Evolutionary conservation across 2,888 invertebrate genomes (phyloP).

Genomic region (Drosophila neoperkinsi): DNA sequence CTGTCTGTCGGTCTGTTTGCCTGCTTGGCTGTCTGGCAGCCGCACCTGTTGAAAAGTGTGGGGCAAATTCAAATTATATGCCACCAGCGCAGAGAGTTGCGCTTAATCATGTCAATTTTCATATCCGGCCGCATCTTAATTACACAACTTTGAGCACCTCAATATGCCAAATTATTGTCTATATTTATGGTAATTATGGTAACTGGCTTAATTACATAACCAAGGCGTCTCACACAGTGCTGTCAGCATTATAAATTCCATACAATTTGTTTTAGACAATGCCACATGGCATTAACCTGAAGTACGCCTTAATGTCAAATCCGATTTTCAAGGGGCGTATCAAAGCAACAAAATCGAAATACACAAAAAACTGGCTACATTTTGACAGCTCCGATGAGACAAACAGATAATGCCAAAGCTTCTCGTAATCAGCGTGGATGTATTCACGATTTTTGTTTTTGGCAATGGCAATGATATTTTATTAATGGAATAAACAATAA

Average conservation of each 20-base stretch:
- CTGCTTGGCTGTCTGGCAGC: neutral
- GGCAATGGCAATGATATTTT: conserved; percentile 29
- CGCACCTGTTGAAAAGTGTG: conserved; percentile 42
- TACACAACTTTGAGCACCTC: conserved; percentile 47
- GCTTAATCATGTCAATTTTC: conserved; percentile 60
- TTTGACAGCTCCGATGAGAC: conserved; percentile 24
- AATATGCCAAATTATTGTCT: conserved; percentile 62
- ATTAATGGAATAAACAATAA: neutral
- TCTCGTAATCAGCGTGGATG: conserved; percentile 12
- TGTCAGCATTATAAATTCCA: conserved; percentile 32
- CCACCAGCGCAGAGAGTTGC: conserved; percentile 34
- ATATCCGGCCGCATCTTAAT: conserved; percentile 67
- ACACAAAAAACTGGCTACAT: conserved; percentile 14
- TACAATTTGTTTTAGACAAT: conserved; percentile 49
- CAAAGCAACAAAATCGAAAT: conserved; percentile 5
- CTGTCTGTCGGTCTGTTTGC: neutral
- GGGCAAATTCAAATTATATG: conserved; percentile 50
- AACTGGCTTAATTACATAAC: conserved; percentile 72
- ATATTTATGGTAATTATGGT: conserved; percentile 69
- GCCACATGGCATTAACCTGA: conserved; percentile 53
- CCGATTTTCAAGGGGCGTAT: conserved; percentile 48
- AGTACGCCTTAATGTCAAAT: conserved; percentile 69
- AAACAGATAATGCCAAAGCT: conserved; percentile 8
- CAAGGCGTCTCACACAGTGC: conserved; percentile 32
- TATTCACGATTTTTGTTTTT: conserved; percentile 5